Evolutionary conservation across 2,888 invertebrate genomes (phyloP).

Genomic region (Margaritifera margaritifera): DNA sequence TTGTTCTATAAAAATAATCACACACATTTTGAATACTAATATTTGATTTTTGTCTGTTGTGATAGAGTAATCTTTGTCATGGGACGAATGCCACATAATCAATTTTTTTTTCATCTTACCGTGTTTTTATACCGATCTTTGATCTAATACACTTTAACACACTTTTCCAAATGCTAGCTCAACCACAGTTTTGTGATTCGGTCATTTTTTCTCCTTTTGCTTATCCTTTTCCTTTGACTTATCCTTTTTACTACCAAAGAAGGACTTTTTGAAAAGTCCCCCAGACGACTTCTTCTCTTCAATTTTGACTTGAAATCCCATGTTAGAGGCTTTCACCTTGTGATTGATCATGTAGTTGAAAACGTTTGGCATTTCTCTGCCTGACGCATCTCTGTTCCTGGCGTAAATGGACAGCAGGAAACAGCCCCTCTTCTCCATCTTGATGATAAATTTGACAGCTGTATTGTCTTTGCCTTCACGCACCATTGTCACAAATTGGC

Average conservation of each 20-base stretch:
- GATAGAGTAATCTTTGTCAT: too few species aligned
- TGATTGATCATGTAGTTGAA: slow-evolving; percentile 67
- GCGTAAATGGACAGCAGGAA: slow-evolving; percentile 70
- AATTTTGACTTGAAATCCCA: slow-evolving; percentile 16
- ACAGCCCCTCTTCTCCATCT: slow-evolving; percentile 63
- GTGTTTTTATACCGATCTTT: too few species aligned
- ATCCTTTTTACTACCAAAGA: slow-evolving; percentile 38
- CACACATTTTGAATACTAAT: too few species aligned
- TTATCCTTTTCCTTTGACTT: slow-evolving; percentile 12
- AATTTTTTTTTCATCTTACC: too few species aligned
- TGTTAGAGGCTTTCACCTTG: slow-evolving; percentile 31
- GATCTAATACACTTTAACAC: too few species aligned
- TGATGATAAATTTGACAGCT: slow-evolving; percentile 46
- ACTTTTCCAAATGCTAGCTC: too few species aligned
- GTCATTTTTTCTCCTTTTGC: not conserved
- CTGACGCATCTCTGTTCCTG: slow-evolving; percentile 55
- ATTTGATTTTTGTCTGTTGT: too few species aligned
- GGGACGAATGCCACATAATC: too few species aligned
- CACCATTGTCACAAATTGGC: slow-evolving; percentile 60
- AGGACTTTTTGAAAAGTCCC: slow-evolving; percentile 31
- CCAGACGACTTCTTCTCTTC: slow-evolving; percentile 35
- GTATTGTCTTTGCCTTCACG: slow-evolving; percentile 42
- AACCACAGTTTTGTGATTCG: too few species aligned
- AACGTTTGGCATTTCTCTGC: slow-evolving; percentile 63
- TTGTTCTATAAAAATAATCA: too few species aligned